phyloP scores from a whole-genome alignment of 2,888 invertebrate species.

The Palloptera scutellata region DNA sequence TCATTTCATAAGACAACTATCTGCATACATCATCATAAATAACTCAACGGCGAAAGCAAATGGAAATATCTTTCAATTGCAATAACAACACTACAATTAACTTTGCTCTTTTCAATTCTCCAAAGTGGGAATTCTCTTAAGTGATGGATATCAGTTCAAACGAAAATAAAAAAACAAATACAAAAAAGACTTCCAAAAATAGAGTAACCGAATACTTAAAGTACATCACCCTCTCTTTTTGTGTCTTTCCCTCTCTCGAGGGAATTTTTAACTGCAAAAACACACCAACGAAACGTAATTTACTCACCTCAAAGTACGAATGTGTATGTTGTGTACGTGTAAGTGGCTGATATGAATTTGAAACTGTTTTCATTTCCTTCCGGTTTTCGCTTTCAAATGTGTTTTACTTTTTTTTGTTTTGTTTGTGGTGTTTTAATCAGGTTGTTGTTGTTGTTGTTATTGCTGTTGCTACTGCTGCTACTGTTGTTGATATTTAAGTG shows the following conservation, averaged over 20 bases:
- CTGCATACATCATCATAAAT: no score
- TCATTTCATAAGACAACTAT: no score
- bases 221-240: conserved; percentile 17
- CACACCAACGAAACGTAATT: conserved; percentile 26
- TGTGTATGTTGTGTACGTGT: conserved; percentile 13
- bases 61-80: no score
- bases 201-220: conserved; percentile 28
- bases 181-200: no score
- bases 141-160: no score
- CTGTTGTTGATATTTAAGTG: conserved; percentile 28
- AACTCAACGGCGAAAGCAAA: no score
- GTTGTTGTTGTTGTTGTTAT: conserved; percentile 13
- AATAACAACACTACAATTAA: no score
- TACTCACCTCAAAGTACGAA: conserved; percentile 19
- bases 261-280: conserved; percentile 33
- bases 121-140: no score
- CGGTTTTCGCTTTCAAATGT: conserved; percentile 52
- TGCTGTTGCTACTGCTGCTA: conserved; percentile 16
- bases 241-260: conserved; percentile 3
- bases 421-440: background rate
- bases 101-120: no score
- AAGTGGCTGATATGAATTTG: conserved; percentile 42
- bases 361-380: conserved; percentile 51
- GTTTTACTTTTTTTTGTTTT: conserved; percentile 43
- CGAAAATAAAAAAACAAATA: no score